These are phyloP conservation scores for Yponomeuta plumbellus DNA, from an alignment of 2,888 invertebrate species.

Conservation along the genomic window DNA sequence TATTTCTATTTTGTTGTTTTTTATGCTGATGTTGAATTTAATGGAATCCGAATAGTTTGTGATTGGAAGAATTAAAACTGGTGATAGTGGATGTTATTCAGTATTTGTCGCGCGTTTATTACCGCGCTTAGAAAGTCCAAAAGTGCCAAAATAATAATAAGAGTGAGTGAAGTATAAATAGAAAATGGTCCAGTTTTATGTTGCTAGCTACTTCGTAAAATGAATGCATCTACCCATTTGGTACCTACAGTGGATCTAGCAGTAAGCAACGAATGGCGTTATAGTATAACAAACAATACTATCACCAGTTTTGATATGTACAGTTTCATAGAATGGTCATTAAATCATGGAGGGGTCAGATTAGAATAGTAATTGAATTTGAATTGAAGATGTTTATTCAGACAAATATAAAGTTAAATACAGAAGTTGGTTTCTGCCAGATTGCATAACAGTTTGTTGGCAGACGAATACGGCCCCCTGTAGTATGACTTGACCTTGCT, in stretches of 20 bases:
- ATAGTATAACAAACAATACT: not conserved
- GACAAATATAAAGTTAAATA: no score
- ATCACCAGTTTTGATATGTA: not conserved
- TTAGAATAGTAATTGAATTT: no score
- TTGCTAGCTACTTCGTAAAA: no score
- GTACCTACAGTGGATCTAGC: not conserved
- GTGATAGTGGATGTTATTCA: not conserved
- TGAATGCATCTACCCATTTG: no score
- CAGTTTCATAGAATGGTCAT: no score
- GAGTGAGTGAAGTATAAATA: not conserved
- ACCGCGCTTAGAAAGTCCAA: not conserved
- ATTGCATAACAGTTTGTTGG: no score
- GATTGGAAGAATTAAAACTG: not conserved
- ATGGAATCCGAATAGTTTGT: not conserved
- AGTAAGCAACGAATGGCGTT: not conserved
- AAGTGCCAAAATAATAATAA: not conserved
- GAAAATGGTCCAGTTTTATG: no score
- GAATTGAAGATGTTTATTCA: no score
- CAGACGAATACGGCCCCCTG: no score
- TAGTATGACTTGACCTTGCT: no score
- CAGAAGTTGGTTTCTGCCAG: no score
- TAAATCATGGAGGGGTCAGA: no score
- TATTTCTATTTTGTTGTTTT: not conserved
- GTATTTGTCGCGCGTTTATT: not conserved
- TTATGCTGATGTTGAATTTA: not conserved